Percentiles rank a stretch among this genome's conserved stretches.
Evolutionary conservation across 2,113 vertebrate genomes (phyloP).

Genomic region (Neoarius graeffei): DNA sequence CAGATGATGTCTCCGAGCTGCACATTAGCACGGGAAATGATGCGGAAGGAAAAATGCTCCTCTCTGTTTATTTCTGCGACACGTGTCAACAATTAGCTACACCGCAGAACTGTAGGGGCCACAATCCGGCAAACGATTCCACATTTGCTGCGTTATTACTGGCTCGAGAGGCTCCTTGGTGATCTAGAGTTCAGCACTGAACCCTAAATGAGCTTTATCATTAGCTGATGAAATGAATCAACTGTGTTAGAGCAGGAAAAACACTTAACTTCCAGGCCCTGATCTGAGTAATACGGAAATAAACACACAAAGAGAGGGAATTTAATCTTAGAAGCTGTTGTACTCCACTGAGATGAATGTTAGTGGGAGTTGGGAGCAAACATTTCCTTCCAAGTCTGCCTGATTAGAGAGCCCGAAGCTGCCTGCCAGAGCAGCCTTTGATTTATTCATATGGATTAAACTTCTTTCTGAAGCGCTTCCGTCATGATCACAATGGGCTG

Average conservation of each 20-base stretch:
- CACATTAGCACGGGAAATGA: slow-evolving; percentile 71
- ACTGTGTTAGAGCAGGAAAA: neutral
- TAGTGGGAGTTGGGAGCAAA: neutral
- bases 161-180: slow-evolving; percentile 7
- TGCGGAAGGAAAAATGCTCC: slow-evolving; percentile 67
- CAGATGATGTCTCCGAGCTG: slow-evolving; percentile 63
- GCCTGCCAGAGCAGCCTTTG: slow-evolving; percentile 37
- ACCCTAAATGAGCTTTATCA: slow-evolving; percentile 17
- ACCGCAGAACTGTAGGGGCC: slow-evolving; percentile 56
- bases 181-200: slow-evolving; percentile 2
- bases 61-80: slow-evolving; percentile 61
- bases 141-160: slow-evolving; percentile 29
- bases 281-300: neutral
- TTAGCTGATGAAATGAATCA: slow-evolving; percentile 26
- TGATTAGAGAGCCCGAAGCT: slow-evolving; percentile 24
- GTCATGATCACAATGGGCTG: slow-evolving; percentile 54
- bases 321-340: slow-evolving; percentile 4
- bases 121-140: slow-evolving; percentile 35
- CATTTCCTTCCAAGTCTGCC: slow-evolving; percentile 24
- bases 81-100: slow-evolving; percentile 55
- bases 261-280: neutral
- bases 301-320: neutral
- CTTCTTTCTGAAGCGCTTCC: slow-evolving; percentile 36
- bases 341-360: slow-evolving; percentile 2
- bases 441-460: slow-evolving; percentile 53